Evolutionary conservation across 2,888 invertebrate species (phyloP).

Genomic region (Drosophila cracens): DNA sequence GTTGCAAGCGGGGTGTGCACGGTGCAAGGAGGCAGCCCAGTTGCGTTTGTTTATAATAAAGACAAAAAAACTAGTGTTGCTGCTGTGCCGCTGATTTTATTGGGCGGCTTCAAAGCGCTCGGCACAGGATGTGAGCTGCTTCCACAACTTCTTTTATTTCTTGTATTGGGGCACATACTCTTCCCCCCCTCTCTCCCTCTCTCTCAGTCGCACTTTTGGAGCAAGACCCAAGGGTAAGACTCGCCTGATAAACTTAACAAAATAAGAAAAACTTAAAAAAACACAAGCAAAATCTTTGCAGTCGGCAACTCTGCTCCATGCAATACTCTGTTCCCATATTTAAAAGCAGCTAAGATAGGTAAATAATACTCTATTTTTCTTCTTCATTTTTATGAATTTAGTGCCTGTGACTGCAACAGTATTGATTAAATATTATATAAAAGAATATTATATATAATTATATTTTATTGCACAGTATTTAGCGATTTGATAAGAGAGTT

Average conservation of each 20-base stretch:
- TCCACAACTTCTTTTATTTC: constrained; percentile 9
- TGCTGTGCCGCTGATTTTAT: constrained; percentile 57
- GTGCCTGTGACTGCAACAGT: no score
- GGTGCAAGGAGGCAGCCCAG: constrained; percentile 5
- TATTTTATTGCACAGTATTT: neutral
- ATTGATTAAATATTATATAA: neutral
- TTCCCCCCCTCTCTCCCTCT: neutral
- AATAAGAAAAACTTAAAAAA: constrained; percentile 17
- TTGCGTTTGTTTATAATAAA: constrained; percentile 71
- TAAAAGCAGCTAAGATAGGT: neutral
- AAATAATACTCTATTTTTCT: neutral
- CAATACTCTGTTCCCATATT: neutral
- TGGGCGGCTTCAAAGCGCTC: constrained; percentile 66
- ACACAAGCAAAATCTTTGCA: neutral
- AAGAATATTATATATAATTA: neutral
- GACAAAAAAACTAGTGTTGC: constrained; percentile 40
- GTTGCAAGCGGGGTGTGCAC: constrained; percentile 3
- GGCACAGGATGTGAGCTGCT: constrained; percentile 62
- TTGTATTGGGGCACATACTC: constrained; percentile 14
- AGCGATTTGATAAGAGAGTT: neutral
- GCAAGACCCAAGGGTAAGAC: constrained; percentile 4
- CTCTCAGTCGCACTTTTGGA: constrained; percentile 17
- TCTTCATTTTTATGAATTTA: neutral
- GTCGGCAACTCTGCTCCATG: neutral
- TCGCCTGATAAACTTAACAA: constrained; percentile 59